These are phyloP conservation scores for Philypnodon macrostomus DNA, from an alignment of 2,797 vertebrate species.

Conservation along the genomic window DNA sequence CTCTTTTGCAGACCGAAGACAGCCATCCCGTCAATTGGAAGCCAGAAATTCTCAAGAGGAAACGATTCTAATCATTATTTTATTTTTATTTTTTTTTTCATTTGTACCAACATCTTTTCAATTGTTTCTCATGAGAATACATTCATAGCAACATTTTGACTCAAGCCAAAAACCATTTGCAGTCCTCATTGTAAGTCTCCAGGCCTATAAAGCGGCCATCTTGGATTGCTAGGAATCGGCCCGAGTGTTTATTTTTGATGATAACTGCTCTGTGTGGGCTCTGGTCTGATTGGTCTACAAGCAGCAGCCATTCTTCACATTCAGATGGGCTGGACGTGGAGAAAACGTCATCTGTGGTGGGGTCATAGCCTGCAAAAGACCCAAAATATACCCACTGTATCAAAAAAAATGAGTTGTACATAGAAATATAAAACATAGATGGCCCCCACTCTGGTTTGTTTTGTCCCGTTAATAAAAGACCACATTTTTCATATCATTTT, in stretches of 20 bases:
- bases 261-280: conserved; percentile 44
- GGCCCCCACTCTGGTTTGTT: conserved; percentile 19
- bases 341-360: conserved; percentile 23
- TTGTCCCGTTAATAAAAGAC: conserved; percentile 53
- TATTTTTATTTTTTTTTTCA: conserved; percentile 21
- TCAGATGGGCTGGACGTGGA: conserved; percentile 17
- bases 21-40: conserved; percentile 97
- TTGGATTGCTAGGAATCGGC: conserved; percentile 47
- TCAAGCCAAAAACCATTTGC: conserved; percentile 56
- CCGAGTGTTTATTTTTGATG: conserved; percentile 53
- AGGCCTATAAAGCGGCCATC: conserved; percentile 32
- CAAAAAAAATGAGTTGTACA: conserved; percentile 30
- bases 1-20: conserved; percentile 89
- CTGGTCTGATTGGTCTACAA: conserved; percentile 51
- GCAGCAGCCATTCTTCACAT: conserved; percentile 54
- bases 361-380: conserved; percentile 39
- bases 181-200: conserved; percentile 40
- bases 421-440: conserved; percentile 28
- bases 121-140: conserved; percentile 7
- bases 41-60: conserved; percentile 98
- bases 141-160: background rate
- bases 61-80: conserved; percentile 83
- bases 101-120: conserved; percentile 25
- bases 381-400: background rate
- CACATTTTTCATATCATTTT: conserved; percentile 23